A percentile compares a stretch with the other conserved stretches of the same genome.
Evolutionary conservation across 2,888 invertebrate genomes (phyloP).

Genomic region (Mystacides longicornis): DNA sequence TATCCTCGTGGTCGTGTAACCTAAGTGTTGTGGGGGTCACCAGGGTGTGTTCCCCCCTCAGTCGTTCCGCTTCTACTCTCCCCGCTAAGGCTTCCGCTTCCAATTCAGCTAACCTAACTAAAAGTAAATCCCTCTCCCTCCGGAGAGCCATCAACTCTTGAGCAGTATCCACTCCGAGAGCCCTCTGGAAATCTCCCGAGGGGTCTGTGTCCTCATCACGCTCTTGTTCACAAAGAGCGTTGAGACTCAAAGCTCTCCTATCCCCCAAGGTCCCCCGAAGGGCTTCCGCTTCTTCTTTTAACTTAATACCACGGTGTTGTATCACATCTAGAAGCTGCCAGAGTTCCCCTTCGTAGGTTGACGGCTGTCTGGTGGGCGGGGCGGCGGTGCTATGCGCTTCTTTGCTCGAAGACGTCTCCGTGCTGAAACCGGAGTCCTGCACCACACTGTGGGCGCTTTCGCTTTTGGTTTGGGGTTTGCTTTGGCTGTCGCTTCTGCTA

Average conservation of each 20-base stretch:
- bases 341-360: conserved; percentile 61
- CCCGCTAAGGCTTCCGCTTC: conserved; percentile 67
- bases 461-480: conserved; percentile 56
- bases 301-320: conserved; percentile 65
- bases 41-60: conserved; percentile 56
- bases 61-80: conserved; percentile 55
- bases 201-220: conserved; percentile 34
- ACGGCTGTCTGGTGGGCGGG: conserved; percentile 35
- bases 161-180: conserved; percentile 52
- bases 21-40: conserved; percentile 40
- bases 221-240: conserved; percentile 34
- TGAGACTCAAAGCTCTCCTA: conserved; percentile 34
- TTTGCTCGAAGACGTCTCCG: conserved; percentile 77
- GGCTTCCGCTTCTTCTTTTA: conserved; percentile 63
- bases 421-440: conserved; percentile 85
- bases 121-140: conserved; percentile 65
- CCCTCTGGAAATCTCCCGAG: conserved; percentile 39
- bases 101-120: conserved; percentile 68
- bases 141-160: conserved; percentile 57
- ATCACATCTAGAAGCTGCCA: conserved; percentile 83
- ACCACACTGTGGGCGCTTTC: conserved; percentile 54
- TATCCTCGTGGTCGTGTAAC: conserved; percentile 27
- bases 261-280: conserved; percentile 49
- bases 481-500: conserved; percentile 58
- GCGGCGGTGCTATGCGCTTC: conserved; percentile 60